Evolutionary conservation across 64 coral and sea anemone species (phyloP).

Genomic region (Exaiptasia diaphana): DNA sequence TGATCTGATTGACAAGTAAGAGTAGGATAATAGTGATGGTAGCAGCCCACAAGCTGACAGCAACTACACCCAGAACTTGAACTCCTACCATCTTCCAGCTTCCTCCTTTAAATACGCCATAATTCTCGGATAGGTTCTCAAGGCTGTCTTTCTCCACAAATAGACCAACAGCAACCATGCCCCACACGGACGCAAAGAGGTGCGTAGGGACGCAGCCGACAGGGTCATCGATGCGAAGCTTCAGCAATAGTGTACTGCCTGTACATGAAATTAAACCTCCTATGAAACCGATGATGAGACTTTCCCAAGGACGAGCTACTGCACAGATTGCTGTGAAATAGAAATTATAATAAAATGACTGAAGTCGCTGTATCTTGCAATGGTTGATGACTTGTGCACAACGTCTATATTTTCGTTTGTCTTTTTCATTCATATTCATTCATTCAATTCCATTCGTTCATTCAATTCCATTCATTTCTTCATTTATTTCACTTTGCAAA

Average conservation of each 20-base stretch:
- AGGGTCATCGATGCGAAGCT: conserved; percentile 80
- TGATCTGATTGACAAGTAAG: not conserved
- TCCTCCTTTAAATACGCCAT: conserved; percentile 41
- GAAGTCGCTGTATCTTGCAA: too few species aligned
- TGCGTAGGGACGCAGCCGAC: conserved; percentile 85
- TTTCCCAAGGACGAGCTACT: conserved; percentile 74
- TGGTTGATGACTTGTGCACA: too few species aligned
- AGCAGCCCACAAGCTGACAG: not conserved
- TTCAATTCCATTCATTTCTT: too few species aligned
- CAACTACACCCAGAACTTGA: conserved; percentile 5
- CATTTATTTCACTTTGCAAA: too few species aligned
- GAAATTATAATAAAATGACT: not conserved
- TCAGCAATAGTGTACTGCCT: conserved; percentile 38
- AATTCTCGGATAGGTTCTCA: conserved; percentile 35
- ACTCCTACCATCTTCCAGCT: conserved; percentile 31
- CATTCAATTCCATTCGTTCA: too few species aligned
- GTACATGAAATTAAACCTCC: conserved; percentile 66
- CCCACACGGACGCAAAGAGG: conserved; percentile 50
- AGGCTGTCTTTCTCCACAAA: conserved; percentile 81
- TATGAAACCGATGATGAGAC: conserved; percentile 67
- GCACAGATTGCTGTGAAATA: conserved; percentile 66
- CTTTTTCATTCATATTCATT: not conserved
- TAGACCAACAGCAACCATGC: conserved; percentile 69
- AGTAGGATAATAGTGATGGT: not conserved
- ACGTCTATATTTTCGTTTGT: too few species aligned